A percentile compares a stretch with the other conserved stretches of the same genome.
Conservation (phyloP, 2,113 vertebrate genomes). For the Elachura formosa region DNA sequence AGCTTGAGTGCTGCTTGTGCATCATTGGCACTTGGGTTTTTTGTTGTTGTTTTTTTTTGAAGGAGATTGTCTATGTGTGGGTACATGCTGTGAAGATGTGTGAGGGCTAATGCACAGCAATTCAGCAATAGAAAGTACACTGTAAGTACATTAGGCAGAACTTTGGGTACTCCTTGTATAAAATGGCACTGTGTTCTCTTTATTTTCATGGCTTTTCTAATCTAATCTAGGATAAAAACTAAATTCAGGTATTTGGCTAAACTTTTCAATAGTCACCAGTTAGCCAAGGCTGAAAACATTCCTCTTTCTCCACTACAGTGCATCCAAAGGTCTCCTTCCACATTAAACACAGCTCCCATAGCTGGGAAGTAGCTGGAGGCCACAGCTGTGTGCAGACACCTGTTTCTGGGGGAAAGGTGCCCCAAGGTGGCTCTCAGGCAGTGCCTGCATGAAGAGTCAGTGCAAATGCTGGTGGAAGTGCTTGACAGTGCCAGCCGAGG, state of each 20-base stretch:
- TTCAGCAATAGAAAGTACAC: neutral
- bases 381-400: neutral
- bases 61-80: neutral
- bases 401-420: neutral
- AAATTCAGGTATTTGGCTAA: neutral
- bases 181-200: neutral
- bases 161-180: neutral
- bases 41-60: no score
- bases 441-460: neutral
- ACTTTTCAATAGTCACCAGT: neutral
- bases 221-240: neutral
- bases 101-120: neutral
- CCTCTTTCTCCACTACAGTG: neutral
- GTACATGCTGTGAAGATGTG: neutral
- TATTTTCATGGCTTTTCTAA: neutral
- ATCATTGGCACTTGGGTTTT: neutral
- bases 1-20: neutral
- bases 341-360: neutral
- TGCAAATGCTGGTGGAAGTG: neutral
- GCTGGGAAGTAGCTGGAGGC: neutral
- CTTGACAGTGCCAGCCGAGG: neutral
- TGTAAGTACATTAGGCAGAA: neutral
- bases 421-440: fast-evolving
- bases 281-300: neutral
- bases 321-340: fast-evolving